Percentiles rank a stretch among this genome's conserved stretches.
Evolutionary conservation across 1,140 invertebrate genomes (phyloP).

Genomic region (Zelostemma sp.): DNA sequence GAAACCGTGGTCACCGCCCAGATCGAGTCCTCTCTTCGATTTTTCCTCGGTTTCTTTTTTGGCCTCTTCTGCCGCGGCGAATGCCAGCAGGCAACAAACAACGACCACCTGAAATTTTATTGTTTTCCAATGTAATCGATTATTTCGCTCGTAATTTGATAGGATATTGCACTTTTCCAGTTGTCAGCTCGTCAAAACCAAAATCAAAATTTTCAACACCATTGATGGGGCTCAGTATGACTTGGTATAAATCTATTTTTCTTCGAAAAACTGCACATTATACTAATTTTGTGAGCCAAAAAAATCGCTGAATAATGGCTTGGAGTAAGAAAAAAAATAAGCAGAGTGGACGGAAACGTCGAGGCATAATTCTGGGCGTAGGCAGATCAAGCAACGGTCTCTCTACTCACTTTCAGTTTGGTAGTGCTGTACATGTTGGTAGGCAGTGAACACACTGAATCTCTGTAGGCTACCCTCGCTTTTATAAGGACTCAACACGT

Average conservation of each 20-base stretch:
- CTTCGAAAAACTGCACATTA: too few species aligned
- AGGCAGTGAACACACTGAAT: conserved; percentile 36
- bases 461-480: conserved; percentile 37
- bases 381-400: too few species aligned
- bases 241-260: too few species aligned
- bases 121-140: conserved; percentile 9
- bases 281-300: too few species aligned
- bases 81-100: conserved; percentile 52
- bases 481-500: conserved; percentile 44
- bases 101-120: conserved; percentile 48
- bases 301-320: too few species aligned
- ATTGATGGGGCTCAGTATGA: too few species aligned
- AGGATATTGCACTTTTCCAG: too few species aligned
- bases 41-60: conserved; percentile 52
- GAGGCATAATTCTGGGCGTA: too few species aligned
- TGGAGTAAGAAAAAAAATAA: not conserved
- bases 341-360: conserved; percentile 20
- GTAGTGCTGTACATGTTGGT: conserved; percentile 67
- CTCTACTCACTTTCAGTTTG: conserved; percentile 68
- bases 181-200: too few species aligned
- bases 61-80: conserved; percentile 49
- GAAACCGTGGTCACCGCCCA: conserved; percentile 22
- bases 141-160: too few species aligned
- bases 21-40: conserved; percentile 59
- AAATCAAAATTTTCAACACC: too few species aligned